Evolutionary conservation across 2,113 vertebrate species (phyloP).

Genomic region (Struthidea cinerea): DNA sequence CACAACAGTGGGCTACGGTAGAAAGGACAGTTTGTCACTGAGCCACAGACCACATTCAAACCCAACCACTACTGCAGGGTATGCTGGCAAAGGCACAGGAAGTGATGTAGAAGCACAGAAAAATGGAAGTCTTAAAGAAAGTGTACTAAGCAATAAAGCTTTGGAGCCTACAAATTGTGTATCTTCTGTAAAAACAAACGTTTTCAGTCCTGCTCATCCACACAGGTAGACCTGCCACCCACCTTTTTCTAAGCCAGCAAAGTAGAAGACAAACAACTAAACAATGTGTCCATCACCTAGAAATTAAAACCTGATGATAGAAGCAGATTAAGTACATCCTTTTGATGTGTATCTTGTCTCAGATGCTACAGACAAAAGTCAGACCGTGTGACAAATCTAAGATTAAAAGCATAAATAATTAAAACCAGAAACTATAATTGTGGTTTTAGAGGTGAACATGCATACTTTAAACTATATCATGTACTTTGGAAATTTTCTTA

Average conservation of each 20-base stretch:
- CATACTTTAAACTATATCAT: neutral
- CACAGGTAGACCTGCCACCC: neutral
- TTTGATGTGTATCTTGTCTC: neutral
- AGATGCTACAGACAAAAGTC: neutral
- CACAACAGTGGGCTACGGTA: neutral
- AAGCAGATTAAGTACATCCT: neutral
- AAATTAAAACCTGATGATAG: neutral
- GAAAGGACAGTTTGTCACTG: neutral
- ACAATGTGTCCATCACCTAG: neutral
- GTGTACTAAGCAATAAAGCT: neutral
- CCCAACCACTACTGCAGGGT: neutral
- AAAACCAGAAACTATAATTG: neutral
- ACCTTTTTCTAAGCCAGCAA: neutral
- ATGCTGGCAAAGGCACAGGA: neutral
- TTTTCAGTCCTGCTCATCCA: neutral
- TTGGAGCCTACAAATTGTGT: neutral
- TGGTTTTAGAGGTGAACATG: neutral
- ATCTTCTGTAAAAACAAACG: fast-evolving
- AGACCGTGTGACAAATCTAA: neutral
- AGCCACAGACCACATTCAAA: neutral
- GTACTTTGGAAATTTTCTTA: neutral
- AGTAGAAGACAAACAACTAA: neutral
- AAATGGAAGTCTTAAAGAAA: neutral
- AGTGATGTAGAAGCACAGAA: neutral
- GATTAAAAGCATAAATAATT: neutral